Evolutionary conservation across 2,113 vertebrate genomes (phyloP).

Genomic region (Harpagus bidentatus): DNA sequence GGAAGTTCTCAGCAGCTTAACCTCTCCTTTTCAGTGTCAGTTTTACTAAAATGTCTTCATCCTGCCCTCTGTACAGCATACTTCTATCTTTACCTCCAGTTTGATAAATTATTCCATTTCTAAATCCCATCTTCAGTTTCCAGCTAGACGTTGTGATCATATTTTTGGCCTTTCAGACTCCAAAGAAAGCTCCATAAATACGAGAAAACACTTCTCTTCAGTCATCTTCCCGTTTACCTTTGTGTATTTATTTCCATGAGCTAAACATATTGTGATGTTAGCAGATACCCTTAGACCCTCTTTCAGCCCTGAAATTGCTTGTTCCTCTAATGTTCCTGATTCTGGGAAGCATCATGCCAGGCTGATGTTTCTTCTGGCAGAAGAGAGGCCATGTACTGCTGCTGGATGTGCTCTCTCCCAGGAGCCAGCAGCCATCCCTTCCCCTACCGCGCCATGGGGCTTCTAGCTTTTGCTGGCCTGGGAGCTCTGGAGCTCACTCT

Average conservation of each 20-base stretch:
- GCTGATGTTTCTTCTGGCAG: background rate
- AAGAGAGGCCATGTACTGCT: background rate
- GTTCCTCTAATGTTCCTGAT: background rate
- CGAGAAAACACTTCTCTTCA: background rate
- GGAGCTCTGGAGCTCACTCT: background rate
- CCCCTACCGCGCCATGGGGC: accelerated
- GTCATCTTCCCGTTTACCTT: background rate
- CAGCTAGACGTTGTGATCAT: background rate
- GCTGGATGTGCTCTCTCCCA: background rate
- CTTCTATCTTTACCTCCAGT: background rate
- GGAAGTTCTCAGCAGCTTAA: background rate
- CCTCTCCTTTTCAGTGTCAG: background rate
- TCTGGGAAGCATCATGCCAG: background rate
- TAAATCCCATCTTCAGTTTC: background rate
- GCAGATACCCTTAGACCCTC: background rate
- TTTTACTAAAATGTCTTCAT: background rate
- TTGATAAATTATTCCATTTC: background rate
- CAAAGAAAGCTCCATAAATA: background rate
- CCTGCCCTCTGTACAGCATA: background rate
- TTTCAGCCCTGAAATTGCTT: background rate
- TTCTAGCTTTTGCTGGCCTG: background rate
- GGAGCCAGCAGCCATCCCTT: background rate
- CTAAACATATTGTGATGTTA: background rate
- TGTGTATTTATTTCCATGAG: background rate
- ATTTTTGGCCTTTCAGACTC: background rate